These are phyloP conservation scores for Entomobrya proxima DNA, from an alignment of 2,888 invertebrate species.

Conservation along the genomic window DNA sequence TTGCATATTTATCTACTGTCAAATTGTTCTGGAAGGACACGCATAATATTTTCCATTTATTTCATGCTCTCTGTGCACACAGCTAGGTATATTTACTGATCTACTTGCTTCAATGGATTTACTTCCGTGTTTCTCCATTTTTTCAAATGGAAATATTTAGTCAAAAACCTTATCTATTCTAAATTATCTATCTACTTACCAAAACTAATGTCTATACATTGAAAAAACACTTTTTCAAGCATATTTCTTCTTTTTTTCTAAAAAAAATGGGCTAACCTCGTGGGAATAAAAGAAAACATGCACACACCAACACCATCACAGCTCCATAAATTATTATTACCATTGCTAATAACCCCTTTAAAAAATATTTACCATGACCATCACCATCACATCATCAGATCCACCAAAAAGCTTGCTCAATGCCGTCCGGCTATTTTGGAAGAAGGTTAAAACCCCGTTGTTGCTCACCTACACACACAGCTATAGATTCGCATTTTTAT, in stretches of 20 bases:
- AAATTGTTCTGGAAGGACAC: conserved; percentile 12
- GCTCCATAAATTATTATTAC: neutral
- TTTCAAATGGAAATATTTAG: neutral
- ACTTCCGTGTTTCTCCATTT: neutral
- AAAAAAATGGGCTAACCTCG: too few species aligned
- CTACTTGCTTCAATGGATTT: neutral
- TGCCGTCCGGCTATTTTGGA: conserved; percentile 38
- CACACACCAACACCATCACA: neutral
- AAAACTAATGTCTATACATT: too few species aligned
- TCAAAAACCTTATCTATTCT: too few species aligned
- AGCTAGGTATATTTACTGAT: too few species aligned
- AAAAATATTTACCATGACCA: conserved; percentile 2
- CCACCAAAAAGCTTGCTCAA: conserved; percentile 32
- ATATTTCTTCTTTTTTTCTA: too few species aligned
- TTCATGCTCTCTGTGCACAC: too few species aligned
- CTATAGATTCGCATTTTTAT: neutral
- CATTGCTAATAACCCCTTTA: neutral
- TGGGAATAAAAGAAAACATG: neutral
- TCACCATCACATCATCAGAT: neutral
- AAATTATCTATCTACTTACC: too few species aligned
- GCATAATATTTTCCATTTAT: too few species aligned
- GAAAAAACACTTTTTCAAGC: too few species aligned
- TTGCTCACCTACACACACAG: neutral
- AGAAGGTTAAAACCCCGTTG: conserved; percentile 39
- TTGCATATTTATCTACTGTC: neutral